A percentile compares a stretch with the other conserved stretches of the same genome.
Evolutionary conservation across 1,140 invertebrate species (phyloP).

Genomic region (Colletes gigas): DNA sequence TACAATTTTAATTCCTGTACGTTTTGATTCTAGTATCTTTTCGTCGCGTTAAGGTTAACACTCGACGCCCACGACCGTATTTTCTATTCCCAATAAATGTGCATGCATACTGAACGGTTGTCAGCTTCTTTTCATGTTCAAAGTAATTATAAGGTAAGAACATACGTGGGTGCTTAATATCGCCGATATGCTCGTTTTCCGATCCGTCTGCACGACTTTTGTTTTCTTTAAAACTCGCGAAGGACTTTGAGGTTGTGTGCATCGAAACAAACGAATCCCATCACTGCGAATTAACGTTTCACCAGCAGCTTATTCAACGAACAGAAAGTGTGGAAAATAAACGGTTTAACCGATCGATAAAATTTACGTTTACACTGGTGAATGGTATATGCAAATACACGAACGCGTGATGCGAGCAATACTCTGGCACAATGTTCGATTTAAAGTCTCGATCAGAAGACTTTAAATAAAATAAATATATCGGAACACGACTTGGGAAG

Average conservation of each 20-base stretch:
- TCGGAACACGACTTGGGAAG: background rate
- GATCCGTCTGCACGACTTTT: background rate
- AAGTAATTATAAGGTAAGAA: background rate
- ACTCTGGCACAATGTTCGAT: background rate
- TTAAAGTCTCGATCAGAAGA: background rate
- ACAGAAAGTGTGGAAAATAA: background rate
- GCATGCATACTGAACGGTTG: too few relatives aligned
- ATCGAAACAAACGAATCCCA: background rate
- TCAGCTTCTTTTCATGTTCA: too few relatives aligned
- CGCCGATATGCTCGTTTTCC: background rate
- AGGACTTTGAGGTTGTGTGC: background rate
- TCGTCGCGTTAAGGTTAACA: background rate
- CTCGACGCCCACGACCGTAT: too few relatives aligned
- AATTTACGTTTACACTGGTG: background rate
- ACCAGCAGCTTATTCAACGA: background rate
- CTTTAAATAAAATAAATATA: background rate
- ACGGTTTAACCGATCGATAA: background rate
- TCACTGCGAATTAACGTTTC: background rate
- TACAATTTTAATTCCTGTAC: background rate
- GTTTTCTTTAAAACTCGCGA: background rate
- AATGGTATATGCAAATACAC: background rate
- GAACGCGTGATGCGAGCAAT: background rate
- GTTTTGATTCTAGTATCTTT: too few relatives aligned
- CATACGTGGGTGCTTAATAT: background rate
- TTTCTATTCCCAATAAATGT: too few relatives aligned